Evolutionary conservation across 1,140 invertebrate species (phyloP), one percentile per base, ranked within the genome.

Genomic region (Cardiocondyla obscurior): DNA sequence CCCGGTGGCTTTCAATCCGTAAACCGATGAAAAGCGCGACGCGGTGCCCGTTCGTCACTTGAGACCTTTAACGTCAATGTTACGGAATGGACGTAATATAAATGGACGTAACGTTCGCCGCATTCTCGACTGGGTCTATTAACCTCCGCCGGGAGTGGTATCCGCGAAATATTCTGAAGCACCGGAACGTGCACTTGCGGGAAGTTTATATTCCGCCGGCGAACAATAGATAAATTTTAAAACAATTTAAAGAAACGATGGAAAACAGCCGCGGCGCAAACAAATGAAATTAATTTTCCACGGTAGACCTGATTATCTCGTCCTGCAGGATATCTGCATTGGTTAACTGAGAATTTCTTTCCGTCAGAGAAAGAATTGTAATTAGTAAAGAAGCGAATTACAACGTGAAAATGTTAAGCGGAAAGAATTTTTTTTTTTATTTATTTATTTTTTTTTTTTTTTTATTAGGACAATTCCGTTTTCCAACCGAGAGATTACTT

Each of bases 311-410:
- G 53, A 70, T 53, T 53, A 36, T 53, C 16, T 33, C 2, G 19
- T 22, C 6, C 30, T 53, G 8, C 3, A 36, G 22, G 22, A 33
- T 70, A 36, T 70, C 53, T 70, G 22, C 12, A 33, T 6, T n/a
- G 4, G 8, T 19, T 3, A 16, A 19, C 8, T 30, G n/a, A 5
- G n/a, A 62, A 0, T 39, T 49, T 19, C 2, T 46, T 30, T 10
- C 12, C 10, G 3, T 3, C 12, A 22, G 5, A 33, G 10, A 51
- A 33, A 49, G 14, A 49, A 33, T 46, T 12, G 6, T 7, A 70
- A 36, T 70, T 70, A 70, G 22, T 70, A 22, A 70, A 22, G 3
- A 33, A 70, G 14, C 7, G 36, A 53, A 33, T 70, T 51, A 33
- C 1, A 36, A 53, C 12, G 14, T n/a, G n/a, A n/a, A n/a, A 53